phyloP scores from a whole-genome alignment of 2,113 vertebrate species.

The Saguinus imperator region DNA sequence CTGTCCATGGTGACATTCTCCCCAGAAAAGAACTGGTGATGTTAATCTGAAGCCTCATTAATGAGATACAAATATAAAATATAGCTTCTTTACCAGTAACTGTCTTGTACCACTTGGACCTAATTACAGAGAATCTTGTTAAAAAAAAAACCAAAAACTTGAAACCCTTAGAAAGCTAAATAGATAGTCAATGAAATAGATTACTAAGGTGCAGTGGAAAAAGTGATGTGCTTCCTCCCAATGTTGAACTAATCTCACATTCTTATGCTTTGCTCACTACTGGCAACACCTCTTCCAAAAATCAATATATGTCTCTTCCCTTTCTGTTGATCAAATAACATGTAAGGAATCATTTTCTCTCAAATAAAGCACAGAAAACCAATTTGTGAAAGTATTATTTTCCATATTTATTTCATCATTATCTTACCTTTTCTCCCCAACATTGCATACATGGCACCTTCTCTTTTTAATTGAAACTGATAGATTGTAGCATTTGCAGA shows the following conservation, averaged over 20 bases:
- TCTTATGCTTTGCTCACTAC: background rate
- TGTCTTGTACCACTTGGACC: constrained; percentile 50
- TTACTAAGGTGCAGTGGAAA: constrained; percentile 82
- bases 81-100: constrained; percentile 43
- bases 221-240: constrained; percentile 69
- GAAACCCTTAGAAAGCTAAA: constrained; percentile 61
- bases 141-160: constrained; percentile 56
- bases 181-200: constrained; percentile 70
- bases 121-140: constrained; percentile 74
- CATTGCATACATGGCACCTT: background rate
- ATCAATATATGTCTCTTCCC: background rate
- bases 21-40: constrained; percentile 51
- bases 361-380: background rate
- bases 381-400: background rate
- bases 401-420: background rate
- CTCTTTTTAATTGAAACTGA: constrained; percentile 6
- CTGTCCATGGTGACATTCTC: background rate
- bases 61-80: constrained; percentile 69
- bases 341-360: background rate
- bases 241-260: constrained; percentile 38
- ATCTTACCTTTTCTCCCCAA: background rate
- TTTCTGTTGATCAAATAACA: background rate
- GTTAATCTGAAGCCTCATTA: constrained; percentile 69
- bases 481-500: background rate
- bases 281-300: background rate